Percentiles rank a stretch among this genome's conserved stretches.
These are phyloP conservation scores for Nycticebus coucang DNA, from an alignment of 2,113 vertebrate species.

Conservation along the genomic window DNA sequence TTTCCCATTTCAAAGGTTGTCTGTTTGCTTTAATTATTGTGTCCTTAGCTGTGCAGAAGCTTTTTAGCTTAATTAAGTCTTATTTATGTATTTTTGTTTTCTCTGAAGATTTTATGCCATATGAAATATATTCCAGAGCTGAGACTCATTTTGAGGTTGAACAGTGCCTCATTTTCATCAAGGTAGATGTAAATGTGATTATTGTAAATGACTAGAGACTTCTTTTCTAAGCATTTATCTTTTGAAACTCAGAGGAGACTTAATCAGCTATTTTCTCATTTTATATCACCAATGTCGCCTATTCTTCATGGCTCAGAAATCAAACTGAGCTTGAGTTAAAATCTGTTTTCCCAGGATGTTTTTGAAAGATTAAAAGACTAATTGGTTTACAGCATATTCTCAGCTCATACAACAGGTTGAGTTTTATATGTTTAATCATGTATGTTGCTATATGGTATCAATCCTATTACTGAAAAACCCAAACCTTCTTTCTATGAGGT, in stretches of 20 bases:
- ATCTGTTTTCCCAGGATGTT: constrained; percentile 60
- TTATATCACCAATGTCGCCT: neutral
- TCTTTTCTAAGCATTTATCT: constrained; percentile 45
- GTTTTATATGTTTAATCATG: constrained; percentile 63
- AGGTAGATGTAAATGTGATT: constrained; percentile 45
- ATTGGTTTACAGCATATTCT: constrained; percentile 62
- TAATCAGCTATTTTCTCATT: constrained; percentile 60
- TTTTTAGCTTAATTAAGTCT: too few relatives aligned
- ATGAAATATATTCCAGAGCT: neutral
- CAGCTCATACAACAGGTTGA: constrained; percentile 9
- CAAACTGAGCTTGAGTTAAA: constrained; percentile 66
- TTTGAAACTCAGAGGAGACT: constrained; percentile 64
- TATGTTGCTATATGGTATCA: neutral
- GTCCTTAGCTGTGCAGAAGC: too few relatives aligned
- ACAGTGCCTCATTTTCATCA: neutral
- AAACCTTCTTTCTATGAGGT: neutral
- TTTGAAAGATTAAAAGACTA: constrained; percentile 66
- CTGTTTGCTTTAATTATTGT: too few relatives aligned
- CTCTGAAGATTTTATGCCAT: neutral
- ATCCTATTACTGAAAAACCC: constrained; percentile 34
- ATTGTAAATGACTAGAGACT: constrained; percentile 6
- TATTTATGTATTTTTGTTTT: neutral
- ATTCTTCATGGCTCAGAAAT: constrained; percentile 52
- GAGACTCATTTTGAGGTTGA: neutral
- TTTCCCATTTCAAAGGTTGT: too few relatives aligned